Evolutionary conservation across 2,888 invertebrate genomes (phyloP).

Genomic region (Ophioninae sp.): DNA sequence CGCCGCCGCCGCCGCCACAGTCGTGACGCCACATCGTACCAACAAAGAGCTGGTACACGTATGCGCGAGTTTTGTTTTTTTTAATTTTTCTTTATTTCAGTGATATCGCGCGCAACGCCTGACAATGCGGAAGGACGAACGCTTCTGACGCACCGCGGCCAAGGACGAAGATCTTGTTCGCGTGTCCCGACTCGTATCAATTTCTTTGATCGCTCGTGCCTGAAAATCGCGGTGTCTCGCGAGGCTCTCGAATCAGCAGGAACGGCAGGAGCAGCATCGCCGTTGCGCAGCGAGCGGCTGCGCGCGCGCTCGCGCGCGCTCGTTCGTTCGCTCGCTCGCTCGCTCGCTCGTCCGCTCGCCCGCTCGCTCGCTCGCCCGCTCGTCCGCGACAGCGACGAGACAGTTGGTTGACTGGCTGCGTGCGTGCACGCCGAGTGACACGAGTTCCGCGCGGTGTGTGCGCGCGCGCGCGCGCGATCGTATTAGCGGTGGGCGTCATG

Average conservation of each 20-base stretch:
- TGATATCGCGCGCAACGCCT: not conserved
- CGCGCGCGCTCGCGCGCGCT: too few relatives aligned
- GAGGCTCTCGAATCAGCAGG: too few relatives aligned
- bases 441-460: slow-evolving; percentile 68
- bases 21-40: not conserved
- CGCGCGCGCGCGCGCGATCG: slow-evolving; percentile 50
- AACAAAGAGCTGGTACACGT: not conserved
- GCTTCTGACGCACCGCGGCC: too few relatives aligned
- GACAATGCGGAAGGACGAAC: not conserved
- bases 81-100: not conserved
- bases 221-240: not conserved
- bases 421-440: slow-evolving; percentile 67
- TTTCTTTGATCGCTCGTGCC: too few relatives aligned
- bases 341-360: too few relatives aligned
- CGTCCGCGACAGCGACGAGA: slow-evolving; percentile 15
- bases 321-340: too few relatives aligned
- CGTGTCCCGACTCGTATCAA: too few relatives aligned
- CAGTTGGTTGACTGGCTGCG: slow-evolving; percentile 27
- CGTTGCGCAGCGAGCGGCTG: too few relatives aligned
- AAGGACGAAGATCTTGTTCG: too few relatives aligned
- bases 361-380: not conserved
- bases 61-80: not conserved
- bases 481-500: slow-evolving; percentile 74
- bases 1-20: too few relatives aligned
- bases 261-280: too few relatives aligned